Evolutionary conservation across 1,140 invertebrate species (phyloP), one percentile per base, ranked within the genome.

Genomic region (Polypedilum vanderplanki): DNA sequence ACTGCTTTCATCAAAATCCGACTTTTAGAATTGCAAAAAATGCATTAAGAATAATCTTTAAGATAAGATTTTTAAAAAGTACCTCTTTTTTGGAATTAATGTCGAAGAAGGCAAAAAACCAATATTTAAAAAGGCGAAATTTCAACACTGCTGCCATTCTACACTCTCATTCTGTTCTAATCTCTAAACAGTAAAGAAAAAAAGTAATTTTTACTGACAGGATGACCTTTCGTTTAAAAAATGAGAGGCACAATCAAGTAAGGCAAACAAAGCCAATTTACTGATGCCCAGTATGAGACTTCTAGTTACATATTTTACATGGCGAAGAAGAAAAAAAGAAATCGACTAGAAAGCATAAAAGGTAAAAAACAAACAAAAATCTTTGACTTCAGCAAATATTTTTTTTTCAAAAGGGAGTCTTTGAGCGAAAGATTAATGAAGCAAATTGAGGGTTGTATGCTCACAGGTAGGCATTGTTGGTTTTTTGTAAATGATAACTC

Each of bases 391-490:
- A 57, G 46, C 46, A 57, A 15, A n/a, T 57, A 12, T 57, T 57
- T 4, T n/a, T 57, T 57, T 57, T n/a, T n/a, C n/a, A 33, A 33
- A 33, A n/a, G 15, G 15, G 46, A n/a, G n/a, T n/a, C n/a, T n/a
- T n/a, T n/a, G n/a, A n/a, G n/a, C n/a, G 46, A 57, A 57, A 57
- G 46, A 57, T 57, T 57, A 57, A 57, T 57, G 46, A 57, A 57
- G 46, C 46, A 57, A 57, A 57, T 57, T 57, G 46, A 57, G 4
- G 46, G 46, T n/a, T n/a, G 12, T 12, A n/a, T 57, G 46, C 12
- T 57, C n/a, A 57, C 46, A 57, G 46, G 46, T n/a, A 57, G n/a
- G n/a, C n/a, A 57, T 57, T 57, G 9, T 15, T 57, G 12, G 46
- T 57, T 57, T 57, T 46, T n/a, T 57, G 12, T 12, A 57, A 15